Conservation (phyloP, 2,797 vertebrate genomes). For the Aldrovandia affinis region DNA sequence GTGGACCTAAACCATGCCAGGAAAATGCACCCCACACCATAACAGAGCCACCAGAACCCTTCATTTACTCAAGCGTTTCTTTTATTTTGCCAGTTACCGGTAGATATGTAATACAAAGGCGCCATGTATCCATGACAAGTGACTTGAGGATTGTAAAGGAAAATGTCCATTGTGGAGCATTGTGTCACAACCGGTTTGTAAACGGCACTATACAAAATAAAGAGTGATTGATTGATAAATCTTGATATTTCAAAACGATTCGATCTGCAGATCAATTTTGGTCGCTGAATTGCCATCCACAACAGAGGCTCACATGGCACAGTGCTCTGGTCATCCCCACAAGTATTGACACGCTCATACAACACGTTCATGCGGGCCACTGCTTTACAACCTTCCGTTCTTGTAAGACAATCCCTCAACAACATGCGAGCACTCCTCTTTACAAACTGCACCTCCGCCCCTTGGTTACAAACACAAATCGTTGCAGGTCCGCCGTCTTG, state of each 20-base stretch:
- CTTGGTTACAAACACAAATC: conserved; percentile 40
- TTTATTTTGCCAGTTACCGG: no score
- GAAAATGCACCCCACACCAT: no score
- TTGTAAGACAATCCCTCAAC: conserved; percentile 51
- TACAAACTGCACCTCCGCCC: conserved; percentile 28
- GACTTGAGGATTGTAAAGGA: background rate
- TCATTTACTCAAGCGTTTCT: no score
- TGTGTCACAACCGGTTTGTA: background rate
- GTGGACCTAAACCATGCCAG: no score
- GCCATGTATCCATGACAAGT: no score
- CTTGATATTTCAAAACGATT: conserved; percentile 41
- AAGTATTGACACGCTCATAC: background rate
- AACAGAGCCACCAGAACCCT: no score
- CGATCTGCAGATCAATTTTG: conserved; percentile 26
- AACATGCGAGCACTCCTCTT: conserved; percentile 42
- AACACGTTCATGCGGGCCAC: background rate
- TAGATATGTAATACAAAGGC: no score
- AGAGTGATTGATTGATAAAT: background rate
- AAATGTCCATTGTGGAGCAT: background rate
- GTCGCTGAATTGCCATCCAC: conserved; percentile 58
- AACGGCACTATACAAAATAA: no score
- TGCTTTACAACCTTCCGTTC: conserved; percentile 30
- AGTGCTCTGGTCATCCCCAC: conserved; percentile 32
- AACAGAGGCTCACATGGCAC: no score
- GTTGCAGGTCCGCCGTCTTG: conserved; percentile 29